phyloP scores from a whole-genome alignment of 2,888 invertebrate species.

The Germaria angustata region DNA sequence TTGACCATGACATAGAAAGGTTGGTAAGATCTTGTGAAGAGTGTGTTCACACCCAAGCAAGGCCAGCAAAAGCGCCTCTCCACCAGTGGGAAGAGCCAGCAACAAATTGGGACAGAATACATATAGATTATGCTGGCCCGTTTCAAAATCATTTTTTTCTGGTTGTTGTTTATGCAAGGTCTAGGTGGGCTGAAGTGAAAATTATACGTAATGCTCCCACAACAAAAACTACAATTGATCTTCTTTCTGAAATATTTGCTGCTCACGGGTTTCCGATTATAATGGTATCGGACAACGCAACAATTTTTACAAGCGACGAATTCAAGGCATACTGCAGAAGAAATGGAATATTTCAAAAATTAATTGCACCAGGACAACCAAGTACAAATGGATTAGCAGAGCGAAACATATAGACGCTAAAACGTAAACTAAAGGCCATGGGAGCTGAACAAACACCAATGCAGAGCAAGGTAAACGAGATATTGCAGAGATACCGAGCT shows the following conservation, averaged over 20 bases:
- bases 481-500: constrained; percentile 51
- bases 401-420: constrained; percentile 48
- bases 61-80: too few relatives aligned
- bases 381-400: constrained; percentile 14
- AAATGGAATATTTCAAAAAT: constrained; percentile 16
- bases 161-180: too few relatives aligned
- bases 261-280: constrained; percentile 39
- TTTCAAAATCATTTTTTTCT: too few relatives aligned
- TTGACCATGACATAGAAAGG: constrained; percentile 64
- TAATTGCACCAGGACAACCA: constrained; percentile 36
- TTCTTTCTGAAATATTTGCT: constrained; percentile 43
- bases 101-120: constrained; percentile 46
- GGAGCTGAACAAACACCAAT: constrained; percentile 36
- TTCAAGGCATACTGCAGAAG: neutral
- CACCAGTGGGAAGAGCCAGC: constrained; percentile 43
- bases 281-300: constrained; percentile 30
- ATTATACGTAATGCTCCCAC: constrained; percentile 49
- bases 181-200: constrained; percentile 49
- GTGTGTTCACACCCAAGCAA: constrained; percentile 44
- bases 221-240: constrained; percentile 41
- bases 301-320: constrained; percentile 30
- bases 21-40: constrained; percentile 50
- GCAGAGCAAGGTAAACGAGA: constrained; percentile 41
- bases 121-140: constrained; percentile 50
- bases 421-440: constrained; percentile 57